Base-by-base conservation (phyloP, 2,797 vertebrate genomes). In the Adelosebastes latens region DNA sequence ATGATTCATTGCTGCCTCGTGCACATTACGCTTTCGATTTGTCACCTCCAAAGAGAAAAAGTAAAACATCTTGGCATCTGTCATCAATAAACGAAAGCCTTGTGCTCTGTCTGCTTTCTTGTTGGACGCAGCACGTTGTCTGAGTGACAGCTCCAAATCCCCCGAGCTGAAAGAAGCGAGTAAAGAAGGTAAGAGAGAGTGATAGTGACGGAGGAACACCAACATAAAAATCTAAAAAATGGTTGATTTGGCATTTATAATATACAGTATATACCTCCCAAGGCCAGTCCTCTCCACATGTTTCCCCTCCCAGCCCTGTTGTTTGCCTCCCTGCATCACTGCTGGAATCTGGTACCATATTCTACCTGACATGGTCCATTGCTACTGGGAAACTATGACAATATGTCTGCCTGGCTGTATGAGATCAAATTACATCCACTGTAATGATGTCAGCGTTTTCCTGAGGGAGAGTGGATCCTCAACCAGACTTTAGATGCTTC, bases 61-160 rank as follows among this genome's bases (percentile, higher is more conserved):
- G 62, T 46, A 36, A 64, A 86, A 75, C 68, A 65, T 69, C 80
- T 79, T 42, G 75, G 70, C 79, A 31, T 86, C 82, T 86, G 82
- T 82, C 79, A 77, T 83, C 70, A 76, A 72, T 86, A 90, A 90
- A 87, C 70, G 22, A 76, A 86, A 83, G 34, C 74, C 63, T 67
- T 79, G 68, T 52, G 55, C 77, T 84, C 76, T 63, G 25, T 73
- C 81, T 80, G 82, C 81, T 83, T 85, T 71, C 76, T 83, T 67
- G 72, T 80, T 69, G 66, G 78, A 82, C 56, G 39, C 58, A 27
- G 72, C 74, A 24, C 32, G 16, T 70, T 59, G 81, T 77, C 65
- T 83, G 81, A 65, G 79, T 79, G 84, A 87, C 87, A 62, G 77
- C 85, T 84, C 52, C 61, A 71, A 81, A 80, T 88, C 86, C 83